These are phyloP conservation scores for Chrysomela aeneicollis DNA, from an alignment of 2,888 invertebrate genomes.

Conservation along the genomic window DNA sequence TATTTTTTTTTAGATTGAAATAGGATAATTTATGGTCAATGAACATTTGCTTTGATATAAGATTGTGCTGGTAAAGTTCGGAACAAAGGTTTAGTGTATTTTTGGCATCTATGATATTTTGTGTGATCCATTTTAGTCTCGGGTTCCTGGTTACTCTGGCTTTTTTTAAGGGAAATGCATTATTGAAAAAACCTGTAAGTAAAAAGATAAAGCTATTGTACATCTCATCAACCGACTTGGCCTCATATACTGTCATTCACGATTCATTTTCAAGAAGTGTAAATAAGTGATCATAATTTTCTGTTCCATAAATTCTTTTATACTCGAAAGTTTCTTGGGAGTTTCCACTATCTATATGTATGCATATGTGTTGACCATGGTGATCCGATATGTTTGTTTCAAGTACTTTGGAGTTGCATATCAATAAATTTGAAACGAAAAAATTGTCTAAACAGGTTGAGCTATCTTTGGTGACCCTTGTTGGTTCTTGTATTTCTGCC, in stretches of 20 bases:
- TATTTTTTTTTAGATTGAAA: constrained; percentile 13
- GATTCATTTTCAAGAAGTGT: constrained; percentile 3
- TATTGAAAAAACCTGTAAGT: constrained; percentile 1
- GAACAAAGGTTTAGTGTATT: neutral
- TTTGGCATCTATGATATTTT: neutral
- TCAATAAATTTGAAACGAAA: neutral
- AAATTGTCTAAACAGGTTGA: constrained; percentile 8
- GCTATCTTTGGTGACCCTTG: neutral
- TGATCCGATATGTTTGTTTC: neutral
- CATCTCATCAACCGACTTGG: neutral
- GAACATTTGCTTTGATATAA: neutral
- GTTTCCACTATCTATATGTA: neutral
- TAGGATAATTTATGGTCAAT: neutral
- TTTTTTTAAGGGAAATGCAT: neutral
- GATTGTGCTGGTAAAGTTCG: constrained; percentile 6
- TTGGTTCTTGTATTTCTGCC: neutral
- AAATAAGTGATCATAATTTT: constrained; percentile 2
- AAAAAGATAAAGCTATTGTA: constrained; percentile 5
- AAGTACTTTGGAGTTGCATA: neutral
- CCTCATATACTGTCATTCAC: neutral
- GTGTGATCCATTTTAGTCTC: neutral
- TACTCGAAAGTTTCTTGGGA: neutral
- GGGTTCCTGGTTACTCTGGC: constrained; percentile 1
- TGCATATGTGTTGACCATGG: neutral
- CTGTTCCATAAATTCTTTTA: neutral